Evolutionary conservation across 2,888 invertebrate genomes (phyloP), one percentile per base, ranked within the genome.

Genomic region (Galeruca laticollis): DNA sequence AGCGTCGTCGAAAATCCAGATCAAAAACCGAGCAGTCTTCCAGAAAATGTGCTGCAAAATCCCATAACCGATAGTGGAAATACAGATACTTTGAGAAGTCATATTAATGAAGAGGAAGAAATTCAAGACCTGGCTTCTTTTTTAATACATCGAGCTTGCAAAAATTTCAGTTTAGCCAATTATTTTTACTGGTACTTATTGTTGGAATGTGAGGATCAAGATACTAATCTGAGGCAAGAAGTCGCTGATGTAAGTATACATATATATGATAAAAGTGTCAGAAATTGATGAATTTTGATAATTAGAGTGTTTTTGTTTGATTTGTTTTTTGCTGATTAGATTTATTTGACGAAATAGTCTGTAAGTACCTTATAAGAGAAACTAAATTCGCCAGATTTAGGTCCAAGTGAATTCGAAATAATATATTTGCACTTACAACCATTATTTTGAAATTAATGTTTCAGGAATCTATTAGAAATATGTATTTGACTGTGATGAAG

Each of bases 161-260:
- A 91, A 80, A 97, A 98, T 88, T 90, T 93, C 60, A 93, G 91
- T 15, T 87, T 99, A 56, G 97, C 97, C 59, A 99, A 98, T 88
- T 99, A 98, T 85, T 92, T 99, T 78, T 99, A 96, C 87, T 99
- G 99, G 99, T 97, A 96, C 87, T 87, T 97, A 75, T 89, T 94
- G 70, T 95, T 98, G 72, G 99, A 99, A 86, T 96, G 97, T 84
- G 97, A 97, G 85, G 96, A 96, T 85, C 92, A 93, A 75, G 93
- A 93, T 82, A 87, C 88, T 9, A 89, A 88, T 33, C 87, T 87
- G 10, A 92, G 92, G 77, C 94, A 94, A 83, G 94, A 96, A 82
- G 84, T 84, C 77, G 81, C 80, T 76, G 56, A 88, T 65, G 65
- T 69, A 56, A 70, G 69, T 61, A 9, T 8, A 11, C 33, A 10